Evolutionary conservation across 2,797 vertebrate genomes (phyloP).

Genomic region (Betta splendens): DNA sequence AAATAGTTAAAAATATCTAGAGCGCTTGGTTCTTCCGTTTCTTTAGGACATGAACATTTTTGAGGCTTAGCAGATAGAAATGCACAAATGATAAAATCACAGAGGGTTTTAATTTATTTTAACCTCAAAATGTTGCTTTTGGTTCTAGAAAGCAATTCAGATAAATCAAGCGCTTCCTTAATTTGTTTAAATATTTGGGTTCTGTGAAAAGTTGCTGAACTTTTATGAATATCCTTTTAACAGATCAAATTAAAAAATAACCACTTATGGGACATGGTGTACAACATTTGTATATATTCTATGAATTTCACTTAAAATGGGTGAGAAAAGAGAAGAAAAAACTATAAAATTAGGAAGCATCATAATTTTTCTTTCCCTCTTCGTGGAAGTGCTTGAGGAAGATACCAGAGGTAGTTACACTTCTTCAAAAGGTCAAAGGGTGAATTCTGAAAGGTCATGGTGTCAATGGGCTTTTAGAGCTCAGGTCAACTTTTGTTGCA

Average conservation of each 20-base stretch:
- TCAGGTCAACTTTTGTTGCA: constrained; percentile 26
- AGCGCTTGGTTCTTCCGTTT: not conserved
- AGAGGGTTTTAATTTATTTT: not conserved
- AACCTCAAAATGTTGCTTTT: not conserved
- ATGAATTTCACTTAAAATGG: constrained; percentile 23
- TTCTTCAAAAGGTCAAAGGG: constrained; percentile 11
- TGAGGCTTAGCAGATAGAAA: not conserved
- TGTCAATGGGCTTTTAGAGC: not conserved
- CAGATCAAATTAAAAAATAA: too few species aligned
- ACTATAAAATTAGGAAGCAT: constrained; percentile 20
- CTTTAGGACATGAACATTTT: not conserved
- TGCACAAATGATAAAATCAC: not conserved
- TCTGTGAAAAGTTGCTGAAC: too few species aligned
- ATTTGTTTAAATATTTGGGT: constrained; percentile 19
- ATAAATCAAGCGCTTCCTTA: constrained; percentile 13
- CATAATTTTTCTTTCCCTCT: constrained; percentile 6
- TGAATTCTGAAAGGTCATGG: constrained; percentile 46
- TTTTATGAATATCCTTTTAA: constrained; percentile 4
- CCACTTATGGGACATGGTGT: constrained; percentile 1
- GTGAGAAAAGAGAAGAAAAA: constrained; percentile 21
- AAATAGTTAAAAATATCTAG: constrained; percentile 22
- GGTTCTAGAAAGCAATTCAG: not conserved
- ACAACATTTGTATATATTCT: constrained; percentile 4
- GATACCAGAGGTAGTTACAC: constrained; percentile 30
- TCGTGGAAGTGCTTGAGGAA: constrained; percentile 27